phyloP scores from a whole-genome alignment of 2,797 vertebrate species.

The Simalia tracyae region DNA sequence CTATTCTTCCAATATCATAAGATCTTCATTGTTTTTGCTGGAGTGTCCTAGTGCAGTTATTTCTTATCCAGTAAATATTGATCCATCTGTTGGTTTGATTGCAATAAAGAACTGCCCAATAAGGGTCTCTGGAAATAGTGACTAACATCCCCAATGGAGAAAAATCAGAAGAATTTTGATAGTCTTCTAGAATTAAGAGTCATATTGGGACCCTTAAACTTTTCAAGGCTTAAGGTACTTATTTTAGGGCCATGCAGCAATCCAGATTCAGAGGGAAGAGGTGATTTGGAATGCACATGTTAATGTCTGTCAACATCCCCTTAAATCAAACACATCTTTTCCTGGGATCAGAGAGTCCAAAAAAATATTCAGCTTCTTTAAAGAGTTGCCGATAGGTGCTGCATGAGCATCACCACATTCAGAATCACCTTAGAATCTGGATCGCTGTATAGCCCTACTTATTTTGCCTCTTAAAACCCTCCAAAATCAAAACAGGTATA shows the following conservation, averaged over 20 bases:
- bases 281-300: background rate
- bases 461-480: background rate
- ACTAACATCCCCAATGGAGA: background rate
- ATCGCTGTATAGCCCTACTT: background rate
- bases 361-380: background rate
- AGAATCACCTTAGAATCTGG: background rate
- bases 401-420: background rate
- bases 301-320: background rate
- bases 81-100: background rate
- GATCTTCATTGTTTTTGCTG: background rate
- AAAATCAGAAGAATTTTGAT: background rate
- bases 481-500: background rate
- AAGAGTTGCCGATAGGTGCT: too few relatives aligned
- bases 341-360: background rate
- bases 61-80: background rate
- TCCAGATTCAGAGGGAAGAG: background rate
- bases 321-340: background rate
- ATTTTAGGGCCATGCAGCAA: background rate
- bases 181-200: background rate
- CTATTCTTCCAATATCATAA: background rate
- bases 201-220: background rate
- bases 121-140: background rate
- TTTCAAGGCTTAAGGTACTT: background rate
- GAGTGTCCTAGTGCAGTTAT: background rate
- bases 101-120: background rate